Base-by-base conservation (phyloP, 1,140 invertebrate species). In the Brachionus plicatilis region DNA sequence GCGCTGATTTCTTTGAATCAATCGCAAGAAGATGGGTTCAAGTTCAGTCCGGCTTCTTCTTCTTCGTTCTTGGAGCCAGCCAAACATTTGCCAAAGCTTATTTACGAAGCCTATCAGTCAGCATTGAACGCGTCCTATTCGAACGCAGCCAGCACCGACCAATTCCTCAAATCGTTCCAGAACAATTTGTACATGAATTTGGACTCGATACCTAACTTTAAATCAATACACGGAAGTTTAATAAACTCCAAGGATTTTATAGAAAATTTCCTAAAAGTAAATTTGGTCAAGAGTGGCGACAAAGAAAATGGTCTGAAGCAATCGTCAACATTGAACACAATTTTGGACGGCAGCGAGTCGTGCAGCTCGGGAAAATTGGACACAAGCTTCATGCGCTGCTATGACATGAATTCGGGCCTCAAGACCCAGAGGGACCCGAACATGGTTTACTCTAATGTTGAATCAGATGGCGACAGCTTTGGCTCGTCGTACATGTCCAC, bases 121-220 rank as follows among this genome's bases (percentile, higher is more conserved):
- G 72, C 72, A 14, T 27, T 76, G 20, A 50, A 47, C 20, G 72
- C 41, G 11, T 76, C 72, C 8, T 76, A 50, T 12, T 50, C 41
- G 2, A 76, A 24, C 43, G 24, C 41, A 27, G 29, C n/a, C 20
- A 76, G 29, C 50, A 45, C 72, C 3, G 72, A 76, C 12, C 20
- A 76, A 12, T 76, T 76, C 50, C 14, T 76, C 27, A 76, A 76
- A 76, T 76, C 72, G 12, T 76, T 76, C 27, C 72, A 76, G 27
- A 76, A 76, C 27, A 76, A 76, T 50, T 50, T 76, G 27, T 76
- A 76, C 72, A 76, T 76, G 72, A 76, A 76, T 53, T 50, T 76
- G 14, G 72, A 76, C 45, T 50, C 72, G 12, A 76, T 76, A 27
- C 72, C 72, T 14, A 76, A 76, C 33, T 76, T 76, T 29, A 76